Base-by-base conservation (phyloP, 2,888 invertebrate species). In the Sinohyriopsis cumingii region DNA sequence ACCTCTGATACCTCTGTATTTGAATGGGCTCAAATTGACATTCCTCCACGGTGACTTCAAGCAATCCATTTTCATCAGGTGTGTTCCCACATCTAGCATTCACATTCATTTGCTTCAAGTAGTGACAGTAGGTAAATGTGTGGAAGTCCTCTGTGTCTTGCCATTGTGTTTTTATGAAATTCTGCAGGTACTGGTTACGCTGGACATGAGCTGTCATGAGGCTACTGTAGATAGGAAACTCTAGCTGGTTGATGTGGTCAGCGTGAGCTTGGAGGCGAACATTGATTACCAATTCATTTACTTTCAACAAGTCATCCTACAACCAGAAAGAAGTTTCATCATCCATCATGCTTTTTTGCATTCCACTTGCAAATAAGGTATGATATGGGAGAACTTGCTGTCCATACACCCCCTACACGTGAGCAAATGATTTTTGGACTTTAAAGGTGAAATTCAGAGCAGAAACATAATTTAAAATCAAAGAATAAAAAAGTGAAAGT, bases 221-320 rank as follows among this genome's bases (percentile, higher is more conserved):
- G 55, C 85, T 82, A 68, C 88, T 87, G 70, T 87, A 87, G 70
- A 86, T 82, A 5, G 88, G 88, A 67, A 85, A 87, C 68, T 89
- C 87, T 62, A 88, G 81, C 12, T 81, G 78, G 80, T 89, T 89
- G 73, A 89, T 88, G 45, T 86, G 80, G 45, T 84, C 82, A 5
- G 88, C 84, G 61, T 89, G 88, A n/a, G 85, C 80, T 55, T 81
- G 77, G 20, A 89, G 77, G 9, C 88, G 77, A 24, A 81, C 82
- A 67, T 86, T 86, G 59, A 87, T 82, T 65, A 86, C 82, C n/a
- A 77, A 72, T 67, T 83, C 78, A 61, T 87, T 87, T n/a, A 88
- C 80, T 65, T 84, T 83, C 67, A 89, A 74, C 5, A 87, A 80
- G 28, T 85, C 85, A 67, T 86, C 85, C 89, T 89, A 72, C 12